A percentile compares a stretch with the other conserved stretches of the same genome.
phyloP scores from a whole-genome alignment of 2,797 vertebrate genomes.

The Scleropages formosus region DNA sequence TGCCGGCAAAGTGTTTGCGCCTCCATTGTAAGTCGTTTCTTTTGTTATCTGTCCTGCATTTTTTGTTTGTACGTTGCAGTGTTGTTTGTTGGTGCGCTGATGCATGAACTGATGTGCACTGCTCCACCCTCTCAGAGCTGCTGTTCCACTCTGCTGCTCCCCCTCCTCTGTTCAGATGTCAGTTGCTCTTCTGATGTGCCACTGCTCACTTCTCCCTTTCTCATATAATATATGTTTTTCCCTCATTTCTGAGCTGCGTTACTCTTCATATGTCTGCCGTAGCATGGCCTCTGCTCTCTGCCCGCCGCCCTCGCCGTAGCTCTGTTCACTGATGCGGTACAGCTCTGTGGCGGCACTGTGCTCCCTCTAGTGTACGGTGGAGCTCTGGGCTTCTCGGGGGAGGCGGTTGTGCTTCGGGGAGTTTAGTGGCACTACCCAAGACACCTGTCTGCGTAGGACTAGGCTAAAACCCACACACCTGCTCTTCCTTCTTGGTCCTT shows the following conservation, averaged over 20 bases:
- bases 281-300: not conserved
- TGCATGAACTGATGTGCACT: constrained; percentile 4
- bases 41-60: not conserved
- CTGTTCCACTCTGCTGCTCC: not conserved
- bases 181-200: constrained; percentile 29
- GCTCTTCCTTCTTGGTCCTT: too few relatives aligned
- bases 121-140: not conserved
- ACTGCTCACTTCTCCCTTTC: too few relatives aligned
- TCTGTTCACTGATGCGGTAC: too few relatives aligned
- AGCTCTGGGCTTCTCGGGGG: too few relatives aligned
- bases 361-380: too few relatives aligned
- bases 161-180: constrained; percentile 55
- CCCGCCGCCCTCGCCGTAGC: not conserved
- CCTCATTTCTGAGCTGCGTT: not conserved
- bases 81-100: not conserved
- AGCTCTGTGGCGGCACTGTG: too few relatives aligned
- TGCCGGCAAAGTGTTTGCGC: not conserved
- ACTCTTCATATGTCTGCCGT: not conserved
- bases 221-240: too few relatives aligned
- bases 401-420: too few relatives aligned
- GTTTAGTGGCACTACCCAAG: too few relatives aligned
- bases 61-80: not conserved
- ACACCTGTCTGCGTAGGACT: too few relatives aligned
- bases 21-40: not conserved
- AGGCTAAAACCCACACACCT: too few relatives aligned